Evolutionary conservation across 2,888 invertebrate genomes (phyloP).

Genomic region (Ligdia adustata): DNA sequence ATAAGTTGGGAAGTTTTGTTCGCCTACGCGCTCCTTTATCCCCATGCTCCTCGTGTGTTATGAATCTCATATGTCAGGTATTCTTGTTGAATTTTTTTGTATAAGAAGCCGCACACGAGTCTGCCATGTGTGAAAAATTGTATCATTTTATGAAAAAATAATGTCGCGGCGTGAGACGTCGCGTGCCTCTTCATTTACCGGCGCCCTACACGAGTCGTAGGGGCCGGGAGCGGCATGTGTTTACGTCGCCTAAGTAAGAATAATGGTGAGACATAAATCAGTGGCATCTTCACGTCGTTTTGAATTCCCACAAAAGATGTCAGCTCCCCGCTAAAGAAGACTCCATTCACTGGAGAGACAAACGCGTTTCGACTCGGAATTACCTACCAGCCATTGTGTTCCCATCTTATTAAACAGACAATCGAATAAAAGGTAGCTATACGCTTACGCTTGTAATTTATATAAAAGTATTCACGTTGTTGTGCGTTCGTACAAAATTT

Average conservation of each 20-base stretch:
- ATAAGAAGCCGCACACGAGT: constrained; percentile 3
- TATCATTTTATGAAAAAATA: constrained; percentile 32
- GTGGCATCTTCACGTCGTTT: constrained; percentile 70
- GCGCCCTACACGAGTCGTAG: constrained; percentile 34
- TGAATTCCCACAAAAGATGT: constrained; percentile 68
- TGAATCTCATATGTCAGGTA: constrained; percentile 14
- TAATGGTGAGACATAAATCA: constrained; percentile 73
- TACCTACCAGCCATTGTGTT: constrained; percentile 42
- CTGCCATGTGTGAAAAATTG: constrained; percentile 20
- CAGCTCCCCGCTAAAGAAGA: constrained; percentile 53
- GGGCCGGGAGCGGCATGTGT: constrained; percentile 59
- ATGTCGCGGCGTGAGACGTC: constrained; percentile 27
- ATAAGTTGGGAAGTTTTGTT: constrained; percentile 24
- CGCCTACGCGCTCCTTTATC: constrained; percentile 7
- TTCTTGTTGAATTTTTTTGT: constrained; percentile 8
- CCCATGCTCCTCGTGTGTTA: not conserved
- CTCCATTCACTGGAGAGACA: constrained; percentile 51
- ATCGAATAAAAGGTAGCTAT: constrained; percentile 17
- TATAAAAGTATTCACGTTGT: not conserved
- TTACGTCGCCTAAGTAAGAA: constrained; percentile 74
- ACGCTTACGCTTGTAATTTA: constrained; percentile 5
- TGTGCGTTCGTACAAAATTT: not conserved
- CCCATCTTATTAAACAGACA: constrained; percentile 40
- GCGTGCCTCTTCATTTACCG: constrained; percentile 37
- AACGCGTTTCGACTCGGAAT: constrained; percentile 37